Conservation (phyloP, 2,888 invertebrate genomes). For the Cyaniris semiargus region DNA sequence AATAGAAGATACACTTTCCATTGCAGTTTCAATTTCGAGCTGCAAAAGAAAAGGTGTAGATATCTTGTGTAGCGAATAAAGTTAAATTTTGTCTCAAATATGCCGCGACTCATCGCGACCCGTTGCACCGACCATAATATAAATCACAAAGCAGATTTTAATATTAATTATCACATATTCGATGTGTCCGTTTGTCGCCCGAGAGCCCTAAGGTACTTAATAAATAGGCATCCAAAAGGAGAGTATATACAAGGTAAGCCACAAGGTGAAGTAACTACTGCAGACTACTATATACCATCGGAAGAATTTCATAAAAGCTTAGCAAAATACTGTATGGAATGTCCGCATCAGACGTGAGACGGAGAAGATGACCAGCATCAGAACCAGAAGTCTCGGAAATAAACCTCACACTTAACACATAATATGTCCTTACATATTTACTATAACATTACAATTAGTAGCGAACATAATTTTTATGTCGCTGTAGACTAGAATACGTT, state of each 20-base stretch:
- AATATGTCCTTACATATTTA: constrained; percentile 70
- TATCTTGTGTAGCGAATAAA: no score
- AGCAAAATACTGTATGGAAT: constrained; percentile 75
- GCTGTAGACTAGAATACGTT: constrained; percentile 79
- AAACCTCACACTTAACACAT: constrained; percentile 63
- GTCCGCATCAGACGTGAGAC: constrained; percentile 61
- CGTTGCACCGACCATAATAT: neutral
- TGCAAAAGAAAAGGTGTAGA: neutral
- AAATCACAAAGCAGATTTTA: constrained; percentile 12
- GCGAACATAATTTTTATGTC: constrained; percentile 72
- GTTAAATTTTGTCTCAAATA: neutral
- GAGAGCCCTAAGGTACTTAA: neutral
- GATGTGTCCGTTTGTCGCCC: neutral
- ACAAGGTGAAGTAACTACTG: constrained; percentile 36
- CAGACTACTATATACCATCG: constrained; percentile 49
- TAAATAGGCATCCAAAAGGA: constrained; percentile 23
- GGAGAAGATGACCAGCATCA: constrained; percentile 68
- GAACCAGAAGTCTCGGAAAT: constrained; percentile 52
- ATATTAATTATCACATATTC: constrained; percentile 13
- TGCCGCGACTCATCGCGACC: neutral
- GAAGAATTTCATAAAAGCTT: constrained; percentile 57
- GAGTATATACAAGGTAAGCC: constrained; percentile 30
- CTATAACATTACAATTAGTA: constrained; percentile 73
- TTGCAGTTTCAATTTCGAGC: no score
- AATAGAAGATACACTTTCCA: neutral